A percentile compares a stretch with the other conserved stretches of the same genome.
Evolutionary conservation across 2,113 vertebrate genomes (phyloP).

Genomic region (Arizona elegans): DNA sequence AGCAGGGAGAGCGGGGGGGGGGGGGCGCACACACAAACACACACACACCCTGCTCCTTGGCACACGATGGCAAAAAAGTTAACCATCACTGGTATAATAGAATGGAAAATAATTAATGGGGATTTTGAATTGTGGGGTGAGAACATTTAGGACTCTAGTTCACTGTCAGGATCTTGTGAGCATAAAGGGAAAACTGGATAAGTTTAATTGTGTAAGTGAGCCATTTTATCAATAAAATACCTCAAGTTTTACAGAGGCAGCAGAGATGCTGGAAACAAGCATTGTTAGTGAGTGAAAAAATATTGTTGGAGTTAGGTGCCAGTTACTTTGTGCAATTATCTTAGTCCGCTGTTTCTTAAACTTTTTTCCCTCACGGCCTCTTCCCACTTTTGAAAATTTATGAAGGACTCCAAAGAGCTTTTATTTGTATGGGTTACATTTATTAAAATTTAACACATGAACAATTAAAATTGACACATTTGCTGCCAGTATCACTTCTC

Average conservation of each 20-base stretch:
- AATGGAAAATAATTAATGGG: not conserved
- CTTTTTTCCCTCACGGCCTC: not conserved
- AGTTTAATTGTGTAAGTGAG: not conserved
- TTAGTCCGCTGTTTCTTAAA: not conserved
- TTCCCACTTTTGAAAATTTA: not conserved
- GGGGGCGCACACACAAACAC: no score
- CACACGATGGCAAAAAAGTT: no score
- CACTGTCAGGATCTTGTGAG: not conserved
- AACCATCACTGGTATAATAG: not conserved
- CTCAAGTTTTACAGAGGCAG: not conserved
- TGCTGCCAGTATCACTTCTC: not conserved
- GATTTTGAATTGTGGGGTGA: not conserved
- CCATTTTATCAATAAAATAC: not conserved
- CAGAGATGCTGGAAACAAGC: not conserved
- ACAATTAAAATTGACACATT: not conserved
- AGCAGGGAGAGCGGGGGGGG: no score
- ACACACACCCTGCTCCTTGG: no score
- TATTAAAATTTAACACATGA: not conserved
- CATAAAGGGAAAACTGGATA: not conserved
- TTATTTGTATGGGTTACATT: not conserved
- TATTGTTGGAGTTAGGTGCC: not conserved
- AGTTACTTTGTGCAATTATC: not conserved
- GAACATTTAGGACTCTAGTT: not conserved
- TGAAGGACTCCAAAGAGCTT: not conserved
- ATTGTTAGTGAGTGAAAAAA: not conserved